These are phyloP conservation scores for Ladona fulva DNA, from an alignment of 1,140 invertebrate species.

Conservation along the genomic window DNA sequence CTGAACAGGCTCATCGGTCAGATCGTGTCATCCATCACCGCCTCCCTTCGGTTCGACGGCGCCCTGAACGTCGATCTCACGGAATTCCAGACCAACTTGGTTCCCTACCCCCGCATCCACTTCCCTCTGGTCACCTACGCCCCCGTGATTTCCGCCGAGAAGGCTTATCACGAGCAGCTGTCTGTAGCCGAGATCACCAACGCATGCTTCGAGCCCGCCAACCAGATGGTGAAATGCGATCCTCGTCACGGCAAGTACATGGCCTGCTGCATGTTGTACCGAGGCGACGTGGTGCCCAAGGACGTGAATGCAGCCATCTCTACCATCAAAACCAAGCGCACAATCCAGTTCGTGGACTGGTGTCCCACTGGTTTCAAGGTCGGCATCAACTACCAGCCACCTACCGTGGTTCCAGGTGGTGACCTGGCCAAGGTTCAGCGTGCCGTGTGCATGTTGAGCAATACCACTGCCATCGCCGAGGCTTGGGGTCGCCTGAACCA, in stretches of 20 bases:
- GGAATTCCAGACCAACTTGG: slow-evolving; percentile 84
- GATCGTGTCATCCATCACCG: slow-evolving; percentile 79
- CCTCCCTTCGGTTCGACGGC: slow-evolving; percentile 81
- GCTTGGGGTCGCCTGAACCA: slow-evolving; percentile 69
- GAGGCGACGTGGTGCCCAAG: slow-evolving; percentile 53
- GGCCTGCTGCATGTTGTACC: slow-evolving; percentile 74
- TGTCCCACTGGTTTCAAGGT: slow-evolving; percentile 83
- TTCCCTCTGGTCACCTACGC: slow-evolving; percentile 78
- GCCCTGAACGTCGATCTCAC: slow-evolving; percentile 81
- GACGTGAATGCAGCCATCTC: slow-evolving; percentile 67
- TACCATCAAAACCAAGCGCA: slow-evolving; percentile 72
- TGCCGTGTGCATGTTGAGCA: slow-evolving; percentile 68
- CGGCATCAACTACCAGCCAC: slow-evolving; percentile 68
- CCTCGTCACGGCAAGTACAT: slow-evolving; percentile 84
- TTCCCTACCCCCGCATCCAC: slow-evolving; percentile 75
- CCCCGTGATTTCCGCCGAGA: slow-evolving; percentile 75
- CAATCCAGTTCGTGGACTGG: slow-evolving; percentile 86
- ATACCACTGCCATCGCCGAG: slow-evolving; percentile 72
- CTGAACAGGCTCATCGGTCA: slow-evolving; percentile 73
- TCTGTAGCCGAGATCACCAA: slow-evolving; percentile 82
- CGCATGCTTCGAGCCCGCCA: slow-evolving; percentile 80
- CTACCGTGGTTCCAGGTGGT: slow-evolving; percentile 71
- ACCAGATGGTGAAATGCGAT: slow-evolving; percentile 91
- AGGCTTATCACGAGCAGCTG: slow-evolving; percentile 75
- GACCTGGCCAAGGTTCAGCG: slow-evolving; percentile 67